These are phyloP conservation scores for Acanthosepion lycidas DNA, from an alignment of 2,888 invertebrate species.

Conservation along the genomic window DNA sequence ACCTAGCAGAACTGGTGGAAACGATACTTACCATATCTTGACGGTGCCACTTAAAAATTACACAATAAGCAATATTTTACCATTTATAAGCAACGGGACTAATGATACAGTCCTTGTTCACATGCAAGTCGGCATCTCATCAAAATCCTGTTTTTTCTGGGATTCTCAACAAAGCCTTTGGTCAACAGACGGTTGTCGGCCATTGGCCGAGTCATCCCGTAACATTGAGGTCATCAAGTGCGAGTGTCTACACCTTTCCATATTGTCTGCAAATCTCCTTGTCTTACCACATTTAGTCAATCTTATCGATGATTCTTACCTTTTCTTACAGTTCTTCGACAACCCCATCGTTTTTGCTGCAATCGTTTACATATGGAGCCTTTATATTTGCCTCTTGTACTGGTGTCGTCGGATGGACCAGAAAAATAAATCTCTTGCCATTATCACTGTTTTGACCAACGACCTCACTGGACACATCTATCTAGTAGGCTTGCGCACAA, in stretches of 20 bases:
- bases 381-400: slow-evolving; percentile 61
- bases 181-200: neutral
- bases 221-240: neutral
- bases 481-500: slow-evolving; percentile 65
- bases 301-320: neutral
- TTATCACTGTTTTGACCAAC: slow-evolving; percentile 58
- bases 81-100: neutral
- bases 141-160: neutral
- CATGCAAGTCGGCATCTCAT: neutral
- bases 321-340: slow-evolving; percentile 46
- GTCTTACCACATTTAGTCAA: neutral
- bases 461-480: slow-evolving; percentile 60
- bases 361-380: slow-evolving; percentile 60
- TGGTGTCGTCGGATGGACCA: slow-evolving; percentile 62
- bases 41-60: neutral
- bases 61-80: too few relatives aligned
- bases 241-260: neutral
- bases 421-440: slow-evolving; percentile 53
- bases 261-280: neutral
- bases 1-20: neutral
- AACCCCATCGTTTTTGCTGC: slow-evolving; percentile 66
- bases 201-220: too few relatives aligned
- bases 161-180: neutral
- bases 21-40: neutral
- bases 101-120: neutral